These are phyloP conservation scores for Drosophila punjabiensis DNA, from an alignment of 1,140 invertebrate genomes.

Conservation along the genomic window DNA sequence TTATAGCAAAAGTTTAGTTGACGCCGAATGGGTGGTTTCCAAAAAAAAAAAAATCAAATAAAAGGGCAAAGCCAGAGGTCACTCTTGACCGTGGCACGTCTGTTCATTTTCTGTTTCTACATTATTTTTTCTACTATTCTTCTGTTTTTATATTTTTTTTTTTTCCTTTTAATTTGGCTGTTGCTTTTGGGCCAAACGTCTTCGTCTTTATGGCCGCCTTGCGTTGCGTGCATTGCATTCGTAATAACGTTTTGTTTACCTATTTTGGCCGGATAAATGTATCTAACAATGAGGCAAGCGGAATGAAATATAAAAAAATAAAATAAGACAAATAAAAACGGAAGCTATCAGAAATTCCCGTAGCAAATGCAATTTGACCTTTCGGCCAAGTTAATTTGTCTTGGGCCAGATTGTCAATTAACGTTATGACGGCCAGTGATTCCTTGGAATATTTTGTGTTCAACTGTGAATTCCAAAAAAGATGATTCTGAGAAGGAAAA, in stretches of 20 bases:
- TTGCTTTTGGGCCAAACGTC: conserved; percentile 62
- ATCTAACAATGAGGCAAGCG: conserved; percentile 22
- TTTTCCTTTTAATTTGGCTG: conserved; percentile 61
- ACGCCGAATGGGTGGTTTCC: conserved; percentile 10
- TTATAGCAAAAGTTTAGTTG: conserved; percentile 53
- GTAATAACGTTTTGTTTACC: conserved; percentile 52
- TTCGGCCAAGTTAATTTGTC: conserved; percentile 63
- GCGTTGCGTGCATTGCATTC: conserved; percentile 66
- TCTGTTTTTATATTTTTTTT: conserved; percentile 14
- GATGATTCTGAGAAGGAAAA: not conserved
- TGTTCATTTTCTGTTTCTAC: conserved; percentile 18
- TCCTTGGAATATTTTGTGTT: not conserved
- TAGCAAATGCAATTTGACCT: conserved; percentile 55
- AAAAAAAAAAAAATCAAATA: conserved; percentile 1
- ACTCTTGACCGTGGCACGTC: conserved; percentile 71
- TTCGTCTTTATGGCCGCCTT: conserved; percentile 69
- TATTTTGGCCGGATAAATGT: conserved; percentile 1
- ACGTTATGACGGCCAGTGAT: conserved; percentile 31
- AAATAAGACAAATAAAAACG: conserved; percentile 43
- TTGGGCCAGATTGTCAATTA: conserved; percentile 47
- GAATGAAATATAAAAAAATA: conserved; percentile 6
- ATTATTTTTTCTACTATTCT: conserved; percentile 28
- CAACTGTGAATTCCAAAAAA: not conserved
- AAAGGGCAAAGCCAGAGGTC: conserved; percentile 19
- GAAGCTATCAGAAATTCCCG: conserved; percentile 73